Conservation (phyloP, 2,113 vertebrate genomes). For the Phaetusa simplex region DNA sequence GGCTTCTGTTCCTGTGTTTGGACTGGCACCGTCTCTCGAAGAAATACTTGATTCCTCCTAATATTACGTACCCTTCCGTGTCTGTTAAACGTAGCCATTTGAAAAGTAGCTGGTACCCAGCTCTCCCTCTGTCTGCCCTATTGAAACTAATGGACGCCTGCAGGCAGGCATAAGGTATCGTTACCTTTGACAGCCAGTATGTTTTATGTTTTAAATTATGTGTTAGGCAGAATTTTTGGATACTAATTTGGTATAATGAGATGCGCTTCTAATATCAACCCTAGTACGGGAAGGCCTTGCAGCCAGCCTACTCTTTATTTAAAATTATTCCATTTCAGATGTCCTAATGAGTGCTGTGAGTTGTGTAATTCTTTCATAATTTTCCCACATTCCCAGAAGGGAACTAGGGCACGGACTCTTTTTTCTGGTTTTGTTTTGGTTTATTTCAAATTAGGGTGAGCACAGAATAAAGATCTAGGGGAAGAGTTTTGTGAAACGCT, state of each 20-base stretch:
- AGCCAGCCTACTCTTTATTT: conserved; percentile 60
- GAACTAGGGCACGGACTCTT: not conserved
- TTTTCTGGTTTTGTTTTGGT: conserved; percentile 11
- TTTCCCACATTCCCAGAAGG: conserved; percentile 9
- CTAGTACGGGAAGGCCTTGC: conserved; percentile 16
- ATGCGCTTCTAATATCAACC: conserved; percentile 52
- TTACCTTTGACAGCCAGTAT: conserved; percentile 56
- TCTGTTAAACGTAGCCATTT: not conserved
- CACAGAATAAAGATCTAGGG: not conserved
- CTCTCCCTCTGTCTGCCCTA: conserved; percentile 29
- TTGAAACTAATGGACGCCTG: conserved; percentile 52
- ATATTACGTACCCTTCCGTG: not conserved
- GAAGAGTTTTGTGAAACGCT: not conserved
- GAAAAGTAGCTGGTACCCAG: not conserved
- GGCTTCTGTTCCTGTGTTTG: conserved; percentile 6
- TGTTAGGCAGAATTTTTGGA: conserved; percentile 58
- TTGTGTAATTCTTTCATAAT: conserved; percentile 60
- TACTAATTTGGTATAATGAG: conserved; percentile 45
- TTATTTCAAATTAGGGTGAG: conserved; percentile 12
- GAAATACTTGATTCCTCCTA: conserved; percentile 8
- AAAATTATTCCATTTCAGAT: conserved; percentile 64
- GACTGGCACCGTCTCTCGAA: not conserved
- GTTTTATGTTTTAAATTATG: conserved; percentile 63
- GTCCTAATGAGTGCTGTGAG: conserved; percentile 55
- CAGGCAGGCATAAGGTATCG: conserved; percentile 32